A percentile compares a stretch with the other conserved stretches of the same genome.
Conservation (phyloP, 1,140 invertebrate species). For the Mycetomoellerius zeteki region DNA sequence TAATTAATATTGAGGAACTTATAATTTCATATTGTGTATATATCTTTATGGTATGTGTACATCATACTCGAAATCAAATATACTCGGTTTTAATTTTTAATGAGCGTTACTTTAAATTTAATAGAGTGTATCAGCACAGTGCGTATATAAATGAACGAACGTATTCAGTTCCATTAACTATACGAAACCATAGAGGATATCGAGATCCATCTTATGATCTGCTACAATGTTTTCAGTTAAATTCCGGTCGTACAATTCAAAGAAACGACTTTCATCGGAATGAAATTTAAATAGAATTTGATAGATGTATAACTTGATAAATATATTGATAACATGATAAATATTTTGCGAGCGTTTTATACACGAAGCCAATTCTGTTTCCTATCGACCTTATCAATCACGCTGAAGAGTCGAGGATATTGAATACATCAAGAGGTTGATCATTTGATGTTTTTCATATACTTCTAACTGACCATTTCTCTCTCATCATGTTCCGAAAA, state of each 20-base stretch:
- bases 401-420: conserved; percentile 22
- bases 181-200: neutral
- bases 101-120: neutral
- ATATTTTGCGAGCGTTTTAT: conserved; percentile 39
- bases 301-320: conserved; percentile 5
- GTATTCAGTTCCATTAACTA: neutral
- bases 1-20: conserved; percentile 54
- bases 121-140: neutral
- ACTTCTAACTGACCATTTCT: conserved; percentile 34
- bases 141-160: neutral
- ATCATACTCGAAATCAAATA: neutral
- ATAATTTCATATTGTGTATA: neutral
- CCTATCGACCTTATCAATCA: conserved; percentile 50
- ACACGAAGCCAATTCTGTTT: conserved; percentile 10
- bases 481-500: conserved; percentile 42
- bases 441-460: conserved; percentile 41
- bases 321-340: conserved; percentile 62
- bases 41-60: neutral
- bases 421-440: neutral
- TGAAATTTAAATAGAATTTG: conserved; percentile 26
- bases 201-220: neutral
- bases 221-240: neutral
- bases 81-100: neutral
- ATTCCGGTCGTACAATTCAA: neutral
- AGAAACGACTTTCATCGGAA: conserved; percentile 13